Evolutionary conservation across 2,888 invertebrate genomes (phyloP).

Genomic region (Drosophila fungiperda): DNA sequence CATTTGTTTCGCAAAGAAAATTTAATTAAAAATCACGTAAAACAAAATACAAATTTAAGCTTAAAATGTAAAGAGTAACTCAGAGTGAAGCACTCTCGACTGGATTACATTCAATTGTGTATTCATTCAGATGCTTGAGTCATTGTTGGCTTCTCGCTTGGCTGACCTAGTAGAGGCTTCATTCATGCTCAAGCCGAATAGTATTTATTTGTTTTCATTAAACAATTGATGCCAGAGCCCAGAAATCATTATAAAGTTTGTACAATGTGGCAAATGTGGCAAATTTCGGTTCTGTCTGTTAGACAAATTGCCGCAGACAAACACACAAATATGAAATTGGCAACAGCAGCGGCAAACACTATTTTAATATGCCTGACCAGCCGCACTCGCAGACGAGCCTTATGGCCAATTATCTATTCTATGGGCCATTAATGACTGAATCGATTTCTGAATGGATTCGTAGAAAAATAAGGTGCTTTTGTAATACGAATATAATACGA

Average conservation of each 20-base stretch:
- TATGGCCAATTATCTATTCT: conserved; percentile 79
- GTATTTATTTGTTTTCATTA: conserved; percentile 78
- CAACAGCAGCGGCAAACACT: conserved; percentile 30
- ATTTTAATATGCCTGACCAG: conserved; percentile 74
- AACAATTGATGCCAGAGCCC: conserved; percentile 67
- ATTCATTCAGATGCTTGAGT: conserved; percentile 35
- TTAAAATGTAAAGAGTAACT: not conserved
- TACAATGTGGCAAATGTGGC: conserved; percentile 50
- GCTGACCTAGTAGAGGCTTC: conserved; percentile 29
- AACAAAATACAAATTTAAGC: not conserved
- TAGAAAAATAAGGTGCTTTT: conserved; percentile 35
- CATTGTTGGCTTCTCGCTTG: conserved; percentile 43
- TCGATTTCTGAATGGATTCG: conserved; percentile 61
- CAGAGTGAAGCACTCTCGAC: conserved; percentile 6
- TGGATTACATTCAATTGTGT: conserved; percentile 10
- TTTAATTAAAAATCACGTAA: not conserved
- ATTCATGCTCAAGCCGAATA: conserved; percentile 44
- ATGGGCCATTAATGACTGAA: conserved; percentile 70
- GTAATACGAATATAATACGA: conserved; percentile 59
- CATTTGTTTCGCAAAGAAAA: not conserved
- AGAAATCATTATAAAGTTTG: conserved; percentile 58
- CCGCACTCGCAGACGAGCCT: conserved; percentile 63
- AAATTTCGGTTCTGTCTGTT: conserved; percentile 50
- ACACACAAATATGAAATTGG: conserved; percentile 42
- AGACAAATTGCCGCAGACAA: conserved; percentile 48